Evolutionary conservation across 2,888 invertebrate genomes (phyloP), one percentile per base, ranked within the genome.

Genomic region (Conistra vaccinii): DNA sequence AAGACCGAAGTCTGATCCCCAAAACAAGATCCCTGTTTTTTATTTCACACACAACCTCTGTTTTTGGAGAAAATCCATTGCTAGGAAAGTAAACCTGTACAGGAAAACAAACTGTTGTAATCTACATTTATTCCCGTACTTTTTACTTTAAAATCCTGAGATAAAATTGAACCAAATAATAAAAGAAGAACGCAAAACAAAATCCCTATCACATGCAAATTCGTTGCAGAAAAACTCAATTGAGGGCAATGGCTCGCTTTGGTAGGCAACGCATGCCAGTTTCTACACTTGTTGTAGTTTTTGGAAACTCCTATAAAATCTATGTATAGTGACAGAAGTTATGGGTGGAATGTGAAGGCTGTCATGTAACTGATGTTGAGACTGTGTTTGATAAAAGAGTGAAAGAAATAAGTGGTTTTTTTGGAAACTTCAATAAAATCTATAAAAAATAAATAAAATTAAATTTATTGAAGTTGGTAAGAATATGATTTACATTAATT

Each of bases 121-220:
- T 2, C 6, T 5, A 26, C 20, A 61, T n/a, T 53, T 58, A 4
- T 39, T 55, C 1, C 35, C 51, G 1, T 7, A 42, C 20, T 14
- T 66, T 78, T 42, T 62, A n/a, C 5, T 23, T 42, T 3, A 57
- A 42, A 67, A 62, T 32, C 26, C 53, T 14, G 39, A n/a, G 42
- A 62, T 55, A 67, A 72, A 81, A 77, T 62, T 32, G 35, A 57
- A n/a, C 58, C 26, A 48, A 69, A 69, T 69, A 55, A 58, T 45
- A 55, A 81, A 12, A 32, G 58, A 51, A 51, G 58, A 68, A 68
- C 68, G 63, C 48, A 57, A 57, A 76, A 69, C 68, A 69, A 61
- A 79, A 81, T 57, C 42, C 76, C 60, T 80, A 71, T 81, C 60
- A 57, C 60, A 81, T 77, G 82, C 81, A 81, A 81, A 81, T 81